Percentiles rank a stretch among this genome's conserved stretches.
phyloP scores from a whole-genome alignment of 2,888 invertebrate species.

The Amphimallon solstitiale region DNA sequence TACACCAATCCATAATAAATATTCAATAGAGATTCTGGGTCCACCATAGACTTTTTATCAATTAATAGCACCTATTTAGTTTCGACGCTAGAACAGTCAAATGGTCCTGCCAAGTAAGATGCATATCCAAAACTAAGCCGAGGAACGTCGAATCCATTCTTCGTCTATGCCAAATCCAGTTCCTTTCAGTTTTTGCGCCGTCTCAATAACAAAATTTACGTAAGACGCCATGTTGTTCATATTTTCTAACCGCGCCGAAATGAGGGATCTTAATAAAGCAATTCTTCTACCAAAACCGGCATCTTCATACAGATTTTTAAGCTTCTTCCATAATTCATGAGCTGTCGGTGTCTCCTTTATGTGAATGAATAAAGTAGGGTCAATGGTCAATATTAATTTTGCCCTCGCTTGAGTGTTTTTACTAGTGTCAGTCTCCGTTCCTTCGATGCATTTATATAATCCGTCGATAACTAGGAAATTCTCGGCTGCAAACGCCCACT shows the following conservation, averaged over 20 bases:
- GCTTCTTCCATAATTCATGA: slow-evolving; percentile 39
- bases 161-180: slow-evolving; percentile 42
- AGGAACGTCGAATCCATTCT: slow-evolving; percentile 45
- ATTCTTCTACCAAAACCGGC: slow-evolving; percentile 42
- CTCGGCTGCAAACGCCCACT: slow-evolving; percentile 24
- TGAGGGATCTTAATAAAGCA: slow-evolving; percentile 37
- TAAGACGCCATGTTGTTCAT: slow-evolving; percentile 40
- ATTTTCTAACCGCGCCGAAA: slow-evolving; percentile 42
- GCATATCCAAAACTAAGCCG: too few species aligned
- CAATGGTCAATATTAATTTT: slow-evolving; percentile 47
- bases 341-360: slow-evolving; percentile 38
- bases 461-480: slow-evolving; percentile 28
- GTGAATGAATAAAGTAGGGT: slow-evolving; percentile 44
- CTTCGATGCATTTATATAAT: slow-evolving; percentile 14
- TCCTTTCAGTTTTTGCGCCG: slow-evolving; percentile 40
- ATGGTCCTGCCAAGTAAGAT: too few species aligned
- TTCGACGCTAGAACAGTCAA: too few species aligned
- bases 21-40: too few species aligned
- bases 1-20: too few species aligned
- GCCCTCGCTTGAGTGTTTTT: slow-evolving; percentile 44
- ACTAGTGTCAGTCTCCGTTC: slow-evolving; percentile 21
- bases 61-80: too few species aligned
- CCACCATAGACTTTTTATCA: too few species aligned
- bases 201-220: slow-evolving; percentile 43
- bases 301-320: slow-evolving; percentile 40